Evolutionary conservation across 2,797 vertebrate species (phyloP).

Genomic region (Gorsachius magnificus): DNA sequence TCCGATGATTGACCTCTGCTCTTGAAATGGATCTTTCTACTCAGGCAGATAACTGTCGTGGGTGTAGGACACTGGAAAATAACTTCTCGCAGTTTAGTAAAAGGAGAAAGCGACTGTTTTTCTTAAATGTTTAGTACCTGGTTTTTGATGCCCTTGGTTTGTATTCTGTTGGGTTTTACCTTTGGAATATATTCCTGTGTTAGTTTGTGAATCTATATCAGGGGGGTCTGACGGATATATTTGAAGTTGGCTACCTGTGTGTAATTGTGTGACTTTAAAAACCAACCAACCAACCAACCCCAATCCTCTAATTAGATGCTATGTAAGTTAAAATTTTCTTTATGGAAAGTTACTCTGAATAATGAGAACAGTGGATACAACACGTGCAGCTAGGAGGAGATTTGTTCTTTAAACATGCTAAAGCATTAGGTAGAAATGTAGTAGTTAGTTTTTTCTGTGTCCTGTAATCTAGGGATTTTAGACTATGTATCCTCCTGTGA

Average conservation of each 20-base stretch:
- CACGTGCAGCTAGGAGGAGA: neutral
- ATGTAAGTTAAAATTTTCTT: neutral
- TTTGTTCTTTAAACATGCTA: neutral
- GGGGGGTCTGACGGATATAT: neutral
- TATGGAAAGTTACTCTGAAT: neutral
- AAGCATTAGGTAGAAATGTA: neutral
- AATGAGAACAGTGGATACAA: neutral
- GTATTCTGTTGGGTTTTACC: neutral
- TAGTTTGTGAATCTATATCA: neutral
- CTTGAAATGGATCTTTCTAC: neutral
- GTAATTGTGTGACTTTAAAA: neutral
- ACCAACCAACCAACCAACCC: neutral
- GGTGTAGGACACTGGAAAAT: neutral
- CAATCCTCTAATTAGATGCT: neutral
- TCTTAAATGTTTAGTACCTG: neutral
- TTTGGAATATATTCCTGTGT: neutral
- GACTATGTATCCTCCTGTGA: neutral
- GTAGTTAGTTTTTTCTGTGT: neutral
- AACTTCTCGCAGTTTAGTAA: neutral
- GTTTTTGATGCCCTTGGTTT: neutral
- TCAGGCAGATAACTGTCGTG: neutral
- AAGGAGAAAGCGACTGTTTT: neutral
- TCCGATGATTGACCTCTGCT: neutral
- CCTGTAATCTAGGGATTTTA: neutral
- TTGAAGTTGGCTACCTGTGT: neutral